Percentiles rank a stretch among this genome's conserved stretches.
Evolutionary conservation across 2,113 vertebrate species (phyloP).

Genomic region (Gymnarchus niloticus): DNA sequence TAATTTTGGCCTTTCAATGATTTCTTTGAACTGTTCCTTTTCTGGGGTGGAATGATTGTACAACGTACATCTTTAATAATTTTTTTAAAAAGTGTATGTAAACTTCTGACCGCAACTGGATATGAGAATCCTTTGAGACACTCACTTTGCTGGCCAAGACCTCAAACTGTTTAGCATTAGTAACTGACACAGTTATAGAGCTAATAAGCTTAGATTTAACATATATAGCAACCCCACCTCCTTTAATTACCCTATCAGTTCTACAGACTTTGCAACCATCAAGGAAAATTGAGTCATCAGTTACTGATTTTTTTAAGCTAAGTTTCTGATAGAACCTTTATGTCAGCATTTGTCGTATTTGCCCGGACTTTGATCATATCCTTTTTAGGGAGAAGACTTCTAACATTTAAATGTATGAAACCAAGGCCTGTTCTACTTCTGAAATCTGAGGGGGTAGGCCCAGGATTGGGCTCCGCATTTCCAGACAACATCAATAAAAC

Average conservation of each 20-base stretch:
- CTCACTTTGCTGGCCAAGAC: constrained; percentile 13
- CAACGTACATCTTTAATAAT: too few relatives aligned
- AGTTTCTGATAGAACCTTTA: neutral
- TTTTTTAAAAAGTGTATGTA: too few relatives aligned
- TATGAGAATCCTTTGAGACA: constrained; percentile 3
- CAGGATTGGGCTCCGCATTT: constrained; percentile 11
- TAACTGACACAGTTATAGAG: constrained; percentile 3
- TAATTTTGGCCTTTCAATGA: too few relatives aligned
- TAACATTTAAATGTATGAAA: constrained; percentile 19
- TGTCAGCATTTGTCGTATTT: constrained; percentile 10
- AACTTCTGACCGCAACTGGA: too few relatives aligned
- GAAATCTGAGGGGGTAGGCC: constrained; percentile 8
- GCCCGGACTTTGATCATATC: constrained; percentile 11
- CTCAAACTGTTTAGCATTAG: constrained; percentile 26
- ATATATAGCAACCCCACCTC: constrained; percentile 25
- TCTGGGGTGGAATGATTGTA: too few relatives aligned
- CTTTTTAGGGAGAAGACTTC: constrained; percentile 19
- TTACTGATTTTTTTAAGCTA: constrained; percentile 23
- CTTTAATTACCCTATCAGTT: constrained; percentile 19
- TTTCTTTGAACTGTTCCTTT: too few relatives aligned
- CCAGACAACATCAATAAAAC: constrained; percentile 26
- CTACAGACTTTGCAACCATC: constrained; percentile 22
- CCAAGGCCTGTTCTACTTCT: constrained; percentile 19
- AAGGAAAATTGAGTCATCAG: constrained; percentile 22
- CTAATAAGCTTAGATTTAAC: constrained; percentile 17